Percentiles rank a stretch among this genome's conserved stretches.
phyloP scores from a whole-genome alignment of 2,113 vertebrate species.

The Gavialis gangeticus region DNA sequence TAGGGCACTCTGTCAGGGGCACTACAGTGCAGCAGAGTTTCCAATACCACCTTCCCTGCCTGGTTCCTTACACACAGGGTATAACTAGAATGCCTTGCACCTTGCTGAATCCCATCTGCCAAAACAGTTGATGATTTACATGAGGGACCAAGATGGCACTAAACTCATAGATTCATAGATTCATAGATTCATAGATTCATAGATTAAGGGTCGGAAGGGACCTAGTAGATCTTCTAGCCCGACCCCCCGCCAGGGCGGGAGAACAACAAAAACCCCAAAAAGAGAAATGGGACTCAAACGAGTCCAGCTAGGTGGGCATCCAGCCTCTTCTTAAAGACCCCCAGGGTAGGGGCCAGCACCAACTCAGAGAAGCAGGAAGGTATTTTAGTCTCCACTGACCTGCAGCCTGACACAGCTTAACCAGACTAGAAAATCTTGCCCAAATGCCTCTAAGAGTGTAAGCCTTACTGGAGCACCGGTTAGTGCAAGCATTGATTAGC shows the following conservation, averaged over 20 bases:
- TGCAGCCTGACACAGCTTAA: not conserved
- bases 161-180: no score
- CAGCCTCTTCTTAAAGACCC: no score
- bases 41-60: not conserved
- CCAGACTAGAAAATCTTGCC: conserved; percentile 20
- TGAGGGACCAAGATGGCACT: not conserved
- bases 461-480: no score
- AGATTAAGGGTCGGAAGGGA: no score
- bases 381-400: not conserved
- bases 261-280: no score
- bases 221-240: no score
- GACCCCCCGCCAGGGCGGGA: no score
- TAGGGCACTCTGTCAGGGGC: not conserved
- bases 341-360: no score
- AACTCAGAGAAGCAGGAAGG: not conserved
- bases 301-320: no score
- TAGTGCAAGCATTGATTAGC: no score
- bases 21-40: conserved; percentile 24
- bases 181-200: no score
- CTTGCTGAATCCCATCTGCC: not conserved
- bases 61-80: not conserved
- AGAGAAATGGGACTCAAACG: no score
- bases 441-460: accelerated
- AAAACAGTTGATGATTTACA: not conserved
- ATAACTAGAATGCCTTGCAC: not conserved